These are phyloP conservation scores for Ageneiosus marmoratus DNA, from an alignment of 2,113 vertebrate genomes.

Conservation along the genomic window DNA sequence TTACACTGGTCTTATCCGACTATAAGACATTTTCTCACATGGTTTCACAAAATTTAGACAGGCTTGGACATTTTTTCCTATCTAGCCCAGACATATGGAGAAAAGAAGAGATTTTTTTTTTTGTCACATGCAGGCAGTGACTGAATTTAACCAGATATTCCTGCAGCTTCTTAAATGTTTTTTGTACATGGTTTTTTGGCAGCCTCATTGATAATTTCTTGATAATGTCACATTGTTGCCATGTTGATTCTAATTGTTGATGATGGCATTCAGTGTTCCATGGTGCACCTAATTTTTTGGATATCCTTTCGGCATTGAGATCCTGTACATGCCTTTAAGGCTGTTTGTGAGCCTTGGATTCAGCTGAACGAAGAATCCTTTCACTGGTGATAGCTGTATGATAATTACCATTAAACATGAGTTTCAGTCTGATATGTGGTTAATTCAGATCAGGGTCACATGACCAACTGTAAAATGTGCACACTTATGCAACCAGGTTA, in stretches of 20 bases:
- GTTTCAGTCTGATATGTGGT: background rate
- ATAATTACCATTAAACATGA: background rate
- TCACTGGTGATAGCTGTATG: background rate
- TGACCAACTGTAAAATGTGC: background rate
- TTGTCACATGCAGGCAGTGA: background rate
- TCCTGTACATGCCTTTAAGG: background rate
- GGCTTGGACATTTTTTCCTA: background rate
- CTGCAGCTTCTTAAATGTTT: background rate
- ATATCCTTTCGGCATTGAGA: background rate
- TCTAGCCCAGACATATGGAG: background rate
- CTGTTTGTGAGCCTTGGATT: background rate
- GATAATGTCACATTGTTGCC: background rate
- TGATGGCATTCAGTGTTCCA: background rate
- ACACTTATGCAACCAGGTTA: background rate
- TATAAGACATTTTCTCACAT: background rate
- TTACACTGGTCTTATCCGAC: background rate
- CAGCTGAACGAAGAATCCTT: background rate
- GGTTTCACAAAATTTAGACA: too few species aligned
- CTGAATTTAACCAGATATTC: background rate
- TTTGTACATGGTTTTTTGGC: background rate
- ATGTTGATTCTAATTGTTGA: background rate
- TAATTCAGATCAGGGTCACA: background rate
- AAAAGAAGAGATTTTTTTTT: background rate
- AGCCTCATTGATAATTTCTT: background rate
- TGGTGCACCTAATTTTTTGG: background rate